Conservation (phyloP, 2,113 vertebrate genomes). For the Antidorcas marsupialis region DNA sequence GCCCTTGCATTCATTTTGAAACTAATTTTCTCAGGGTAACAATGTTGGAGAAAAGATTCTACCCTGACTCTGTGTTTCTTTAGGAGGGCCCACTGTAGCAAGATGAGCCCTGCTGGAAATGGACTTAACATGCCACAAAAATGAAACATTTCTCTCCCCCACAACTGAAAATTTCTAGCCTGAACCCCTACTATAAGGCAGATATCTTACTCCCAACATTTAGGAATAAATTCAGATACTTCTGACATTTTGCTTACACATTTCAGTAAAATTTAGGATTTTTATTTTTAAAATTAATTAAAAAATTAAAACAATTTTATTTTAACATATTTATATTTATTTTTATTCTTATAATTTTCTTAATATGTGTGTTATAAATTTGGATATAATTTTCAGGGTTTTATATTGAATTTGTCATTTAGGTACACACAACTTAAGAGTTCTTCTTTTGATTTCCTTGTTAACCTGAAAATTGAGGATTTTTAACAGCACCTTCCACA, state of each 20-base stretch:
- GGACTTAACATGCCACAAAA: neutral
- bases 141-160: neutral
- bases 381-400: neutral
- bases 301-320: neutral
- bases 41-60: neutral
- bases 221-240: neutral
- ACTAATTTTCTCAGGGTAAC: neutral
- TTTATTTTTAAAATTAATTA: neutral
- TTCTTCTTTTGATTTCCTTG: neutral
- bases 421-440: neutral
- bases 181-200: neutral
- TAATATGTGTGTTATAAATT: neutral
- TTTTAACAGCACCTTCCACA: neutral
- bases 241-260: neutral
- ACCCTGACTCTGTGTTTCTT: neutral
- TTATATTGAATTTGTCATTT: neutral
- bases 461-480: neutral
- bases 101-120: neutral
- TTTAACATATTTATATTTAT: neutral
- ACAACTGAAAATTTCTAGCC: neutral
- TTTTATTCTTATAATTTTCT: neutral
- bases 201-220: neutral
- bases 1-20: neutral
- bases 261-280: neutral
- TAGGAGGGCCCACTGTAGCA: neutral